phyloP scores from a whole-genome alignment of 1,140 invertebrate genomes.

The Leucophenga varia region DNA sequence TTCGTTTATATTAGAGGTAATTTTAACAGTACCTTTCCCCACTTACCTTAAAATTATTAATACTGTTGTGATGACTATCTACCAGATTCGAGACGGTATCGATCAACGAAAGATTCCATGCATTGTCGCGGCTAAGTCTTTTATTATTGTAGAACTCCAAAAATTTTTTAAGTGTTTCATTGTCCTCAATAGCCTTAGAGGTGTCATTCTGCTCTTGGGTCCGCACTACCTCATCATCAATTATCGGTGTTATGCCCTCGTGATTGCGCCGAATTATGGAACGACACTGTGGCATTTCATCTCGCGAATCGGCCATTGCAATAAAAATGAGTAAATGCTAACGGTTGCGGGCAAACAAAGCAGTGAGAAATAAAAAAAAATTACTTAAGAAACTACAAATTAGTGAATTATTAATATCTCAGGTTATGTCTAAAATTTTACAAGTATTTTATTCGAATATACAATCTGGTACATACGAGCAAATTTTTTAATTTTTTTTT shows the following conservation, averaged over 20 bases:
- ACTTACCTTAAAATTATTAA: conserved; percentile 64
- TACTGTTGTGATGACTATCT: conserved; percentile 61
- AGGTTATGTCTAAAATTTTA: too few relatives aligned
- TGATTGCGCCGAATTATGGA: conserved; percentile 12
- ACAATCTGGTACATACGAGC: too few relatives aligned
- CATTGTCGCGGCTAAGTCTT: conserved; percentile 73
- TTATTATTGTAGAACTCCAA: conserved; percentile 25
- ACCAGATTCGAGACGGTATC: conserved; percentile 68
- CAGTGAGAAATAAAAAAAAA: too few relatives aligned
- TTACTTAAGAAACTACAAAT: too few relatives aligned
- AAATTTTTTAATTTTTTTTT: too few relatives aligned
- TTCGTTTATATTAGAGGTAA: too few relatives aligned
- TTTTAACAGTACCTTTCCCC: too few relatives aligned
- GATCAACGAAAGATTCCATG: conserved; percentile 69
- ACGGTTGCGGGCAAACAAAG: too few relatives aligned
- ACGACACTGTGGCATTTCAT: conserved; percentile 18
- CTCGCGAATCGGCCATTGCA: too few relatives aligned
- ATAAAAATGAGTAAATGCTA: too few relatives aligned
- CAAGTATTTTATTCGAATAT: too few relatives aligned
- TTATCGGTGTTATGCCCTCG: conserved; percentile 10
- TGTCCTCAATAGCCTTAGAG: conserved; percentile 10
- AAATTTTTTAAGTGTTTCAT: conserved; percentile 22
- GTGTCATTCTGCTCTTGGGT: conserved; percentile 3
- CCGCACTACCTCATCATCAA: conserved; percentile 30
- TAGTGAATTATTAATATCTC: too few relatives aligned